Percentiles rank a stretch among this genome's conserved stretches.
phyloP scores from a whole-genome alignment of 2,113 vertebrate species.

The Sapajus apella region DNA sequence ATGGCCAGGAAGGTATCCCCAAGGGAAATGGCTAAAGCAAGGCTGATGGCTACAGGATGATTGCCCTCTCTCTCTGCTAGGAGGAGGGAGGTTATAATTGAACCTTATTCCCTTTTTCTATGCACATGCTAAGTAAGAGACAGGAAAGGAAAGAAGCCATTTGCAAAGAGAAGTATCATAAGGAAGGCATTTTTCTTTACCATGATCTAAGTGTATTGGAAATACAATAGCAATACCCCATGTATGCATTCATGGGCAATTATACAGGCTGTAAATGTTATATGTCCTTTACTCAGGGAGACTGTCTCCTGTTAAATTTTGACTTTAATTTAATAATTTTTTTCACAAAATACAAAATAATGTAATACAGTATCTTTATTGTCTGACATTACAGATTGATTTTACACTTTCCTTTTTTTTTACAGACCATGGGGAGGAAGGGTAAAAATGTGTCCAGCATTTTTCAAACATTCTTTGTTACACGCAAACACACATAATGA shows the following conservation, averaged over 20 bases:
- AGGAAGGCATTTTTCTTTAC: constrained; percentile 38
- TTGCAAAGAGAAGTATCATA: background rate
- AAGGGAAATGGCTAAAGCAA: background rate
- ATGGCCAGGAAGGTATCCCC: background rate
- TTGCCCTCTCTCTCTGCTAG: background rate
- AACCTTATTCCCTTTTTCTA: background rate
- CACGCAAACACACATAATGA: constrained; percentile 78
- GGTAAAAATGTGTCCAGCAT: constrained; percentile 69
- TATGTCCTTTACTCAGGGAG: background rate
- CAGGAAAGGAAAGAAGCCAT: constrained; percentile 38
- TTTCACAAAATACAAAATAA: constrained; percentile 74
- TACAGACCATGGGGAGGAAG: constrained; percentile 71
- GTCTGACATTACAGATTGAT: constrained; percentile 72
- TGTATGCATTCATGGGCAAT: background rate
- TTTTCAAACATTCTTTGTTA: constrained; percentile 77
- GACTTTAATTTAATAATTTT: constrained; percentile 45
- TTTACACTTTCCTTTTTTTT: constrained; percentile 73
- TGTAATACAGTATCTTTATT: constrained; percentile 75
- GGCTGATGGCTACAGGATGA: background rate
- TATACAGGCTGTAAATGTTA: background rate
- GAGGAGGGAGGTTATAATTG: background rate
- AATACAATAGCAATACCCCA: constrained; percentile 1
- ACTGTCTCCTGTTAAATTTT: constrained; percentile 23
- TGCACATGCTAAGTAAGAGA: constrained; percentile 30
- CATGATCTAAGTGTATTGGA: constrained; percentile 60